These are phyloP conservation scores for Philotrypesis tridentata DNA, from an alignment of 1,140 invertebrate species.

Conservation along the genomic window DNA sequence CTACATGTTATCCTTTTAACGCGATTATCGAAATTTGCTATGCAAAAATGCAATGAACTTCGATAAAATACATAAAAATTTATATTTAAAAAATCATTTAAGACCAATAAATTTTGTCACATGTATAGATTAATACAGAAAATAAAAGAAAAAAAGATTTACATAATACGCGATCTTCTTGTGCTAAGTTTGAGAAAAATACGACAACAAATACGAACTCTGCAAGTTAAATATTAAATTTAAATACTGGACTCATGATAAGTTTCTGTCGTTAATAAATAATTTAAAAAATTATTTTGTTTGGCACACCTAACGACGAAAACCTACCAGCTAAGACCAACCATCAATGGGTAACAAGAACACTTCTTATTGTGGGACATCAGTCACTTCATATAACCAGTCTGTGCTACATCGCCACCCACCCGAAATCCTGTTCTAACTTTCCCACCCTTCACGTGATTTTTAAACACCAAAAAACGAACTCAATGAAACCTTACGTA, in stretches of 20 bases:
- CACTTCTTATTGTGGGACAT: constrained; percentile 64
- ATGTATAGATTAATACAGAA: neutral
- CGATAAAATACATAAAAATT: too few species aligned
- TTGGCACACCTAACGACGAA: constrained; percentile 17
- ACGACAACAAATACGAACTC: constrained; percentile 36
- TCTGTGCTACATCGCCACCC: constrained; percentile 74
- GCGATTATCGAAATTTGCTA: neutral
- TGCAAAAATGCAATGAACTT: neutral
- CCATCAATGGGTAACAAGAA: neutral
- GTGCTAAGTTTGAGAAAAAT: constrained; percentile 47
- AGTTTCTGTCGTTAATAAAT: constrained; percentile 42
- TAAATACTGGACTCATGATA: constrained; percentile 14
- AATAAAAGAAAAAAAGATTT: constrained; percentile 8
- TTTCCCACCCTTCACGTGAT: constrained; percentile 6
- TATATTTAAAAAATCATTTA: neutral
- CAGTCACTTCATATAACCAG: constrained; percentile 71
- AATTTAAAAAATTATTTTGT: constrained; percentile 13
- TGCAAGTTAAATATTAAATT: constrained; percentile 26
- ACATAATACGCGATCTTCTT: constrained; percentile 5
- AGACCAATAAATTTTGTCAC: neutral
- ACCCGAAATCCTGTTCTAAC: constrained; percentile 52
- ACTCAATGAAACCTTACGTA: constrained; percentile 76
- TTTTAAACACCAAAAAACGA: neutral
- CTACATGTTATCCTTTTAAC: neutral
- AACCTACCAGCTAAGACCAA: constrained; percentile 38